Base-by-base conservation (phyloP, 2,888 invertebrate species). In the Torymus auratus region DNA sequence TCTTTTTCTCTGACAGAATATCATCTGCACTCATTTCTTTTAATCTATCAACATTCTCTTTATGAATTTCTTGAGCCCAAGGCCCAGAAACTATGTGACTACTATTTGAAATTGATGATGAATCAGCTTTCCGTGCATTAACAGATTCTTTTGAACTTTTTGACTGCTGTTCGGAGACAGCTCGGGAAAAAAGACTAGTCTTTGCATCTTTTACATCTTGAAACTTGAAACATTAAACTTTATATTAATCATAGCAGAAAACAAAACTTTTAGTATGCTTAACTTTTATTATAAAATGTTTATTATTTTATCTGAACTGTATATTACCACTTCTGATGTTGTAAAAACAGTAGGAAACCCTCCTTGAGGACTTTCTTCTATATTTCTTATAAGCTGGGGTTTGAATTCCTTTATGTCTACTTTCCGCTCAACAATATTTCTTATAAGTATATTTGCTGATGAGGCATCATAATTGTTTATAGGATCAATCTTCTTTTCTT, bases 1-100 rank as follows among this genome's bases (percentile, higher is more conserved):
- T 94, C 83, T 94, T 91, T 83, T 94, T 94, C 89, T 97, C 97
- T 73, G 93, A 92, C 15, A 95, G 85, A 85, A 98, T 97, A 86
- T 97, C 96, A 73, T 94, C 92, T 84, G 94, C 92, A 1, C 94
- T 93, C 96, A 98, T 95, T 87, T 93, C 90, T 60, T 92, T 91
- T 13, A 98, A 88, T 78, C 93, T 91, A 84, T 93, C 91, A 0
- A 95, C 65, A 91, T 97, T 98, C 90, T 96, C 95, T 83, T 92
- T 90, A 86, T 98, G 96, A 80, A 97, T 95, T 85, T 93, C 91
- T 84, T 84, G 23, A 74, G 88, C 91, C 85, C 92, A 91, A 5
- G 88, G 83, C n/a, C 89, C 89, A 71, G 87, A 82, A 2, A 90
- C 62, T 11, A 89, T 76, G 41, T 80, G 72, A 78, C 84, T 87